These are phyloP conservation scores for Taenioides sp. DNA, from an alignment of 2,797 vertebrate species.

Conservation along the genomic window DNA sequence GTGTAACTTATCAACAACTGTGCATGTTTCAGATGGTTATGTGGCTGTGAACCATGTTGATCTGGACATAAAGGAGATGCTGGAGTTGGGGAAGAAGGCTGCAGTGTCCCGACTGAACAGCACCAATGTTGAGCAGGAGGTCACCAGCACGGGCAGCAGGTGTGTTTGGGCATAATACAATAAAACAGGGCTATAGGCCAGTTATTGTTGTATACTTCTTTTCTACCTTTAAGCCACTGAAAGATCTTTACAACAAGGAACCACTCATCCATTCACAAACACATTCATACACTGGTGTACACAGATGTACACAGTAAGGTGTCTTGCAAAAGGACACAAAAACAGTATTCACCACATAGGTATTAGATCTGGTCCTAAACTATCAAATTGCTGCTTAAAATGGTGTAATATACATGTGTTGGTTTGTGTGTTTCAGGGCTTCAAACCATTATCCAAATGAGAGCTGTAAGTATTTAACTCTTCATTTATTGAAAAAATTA, in stretches of 20 bases:
- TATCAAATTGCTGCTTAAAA: too few relatives aligned
- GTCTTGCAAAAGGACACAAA: too few relatives aligned
- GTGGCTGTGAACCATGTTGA: constrained; percentile 68
- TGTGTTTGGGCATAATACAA: constrained; percentile 20
- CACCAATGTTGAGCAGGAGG: constrained; percentile 40
- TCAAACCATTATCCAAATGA: constrained; percentile 57
- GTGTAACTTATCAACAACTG: background rate
- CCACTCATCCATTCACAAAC: too few relatives aligned
- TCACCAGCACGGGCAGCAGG: constrained; percentile 48
- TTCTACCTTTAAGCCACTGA: too few relatives aligned
- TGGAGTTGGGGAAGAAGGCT: constrained; percentile 69
- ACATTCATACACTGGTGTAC: too few relatives aligned
- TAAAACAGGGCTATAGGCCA: too few relatives aligned
- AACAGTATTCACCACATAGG: too few relatives aligned
- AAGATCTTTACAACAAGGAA: too few relatives aligned
- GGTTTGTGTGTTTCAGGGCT: constrained; percentile 45
- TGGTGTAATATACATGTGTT: too few relatives aligned
- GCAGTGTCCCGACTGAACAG: constrained; percentile 11
- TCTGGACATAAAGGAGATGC: constrained; percentile 72
- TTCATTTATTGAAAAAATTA: background rate
- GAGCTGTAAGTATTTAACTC: constrained; percentile 70
- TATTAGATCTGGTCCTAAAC: background rate
- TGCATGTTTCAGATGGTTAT: constrained; percentile 69
- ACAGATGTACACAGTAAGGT: too few relatives aligned
- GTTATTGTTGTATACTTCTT: too few relatives aligned